These are phyloP conservation scores for Oncorhynchus gorbuscha DNA, from an alignment of 2,113 vertebrate species.

Conservation along the genomic window DNA sequence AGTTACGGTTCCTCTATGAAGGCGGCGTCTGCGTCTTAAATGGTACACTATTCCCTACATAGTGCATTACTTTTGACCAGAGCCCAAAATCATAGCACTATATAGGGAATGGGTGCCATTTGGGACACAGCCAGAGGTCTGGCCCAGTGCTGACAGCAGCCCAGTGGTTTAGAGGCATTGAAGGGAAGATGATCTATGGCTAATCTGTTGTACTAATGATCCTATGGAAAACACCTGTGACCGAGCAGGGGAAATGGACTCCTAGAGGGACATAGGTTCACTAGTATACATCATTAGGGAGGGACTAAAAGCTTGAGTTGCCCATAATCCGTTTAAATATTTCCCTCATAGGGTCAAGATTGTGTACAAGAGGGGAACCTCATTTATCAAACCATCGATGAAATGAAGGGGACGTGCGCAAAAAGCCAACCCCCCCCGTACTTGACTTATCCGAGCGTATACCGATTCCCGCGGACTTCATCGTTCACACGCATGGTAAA, in stretches of 20 bases:
- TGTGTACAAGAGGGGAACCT: not conserved
- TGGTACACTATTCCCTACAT: no score
- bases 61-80: not conserved
- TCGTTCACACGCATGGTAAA: no score
- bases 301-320: not conserved
- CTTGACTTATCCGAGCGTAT: no score
- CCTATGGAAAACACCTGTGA: conserved; percentile 9
- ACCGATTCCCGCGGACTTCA: no score
- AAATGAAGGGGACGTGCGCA: no score
- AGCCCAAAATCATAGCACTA: not conserved
- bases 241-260: not conserved
- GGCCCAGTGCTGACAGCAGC: not conserved
- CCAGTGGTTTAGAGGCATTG: not conserved
- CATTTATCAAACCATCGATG: no score
- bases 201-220: conserved; percentile 29
- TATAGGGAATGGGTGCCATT: not conserved
- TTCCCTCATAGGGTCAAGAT: not conserved
- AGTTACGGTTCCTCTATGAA: not conserved
- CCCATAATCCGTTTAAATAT: not conserved
- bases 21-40: not conserved
- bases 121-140: no score
- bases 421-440: no score
- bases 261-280: not conserved
- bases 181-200: not conserved
- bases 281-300: not conserved